phyloP scores from a whole-genome alignment of 2,113 vertebrate genomes.

The Thinocorus orbignyianus region DNA sequence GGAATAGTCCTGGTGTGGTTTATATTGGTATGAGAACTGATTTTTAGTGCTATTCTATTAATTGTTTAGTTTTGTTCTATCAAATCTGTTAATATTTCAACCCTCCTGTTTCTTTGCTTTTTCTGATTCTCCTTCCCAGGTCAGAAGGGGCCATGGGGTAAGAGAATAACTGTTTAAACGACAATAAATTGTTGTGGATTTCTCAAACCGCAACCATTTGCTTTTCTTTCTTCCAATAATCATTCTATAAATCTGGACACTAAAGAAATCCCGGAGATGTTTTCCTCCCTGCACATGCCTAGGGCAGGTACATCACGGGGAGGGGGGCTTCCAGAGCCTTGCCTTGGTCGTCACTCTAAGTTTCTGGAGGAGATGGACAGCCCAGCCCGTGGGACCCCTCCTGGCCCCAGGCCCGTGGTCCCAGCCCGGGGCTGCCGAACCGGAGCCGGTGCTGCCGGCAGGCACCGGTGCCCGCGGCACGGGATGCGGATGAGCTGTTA shows the following conservation, averaged over 20 bases:
- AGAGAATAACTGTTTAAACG: neutral
- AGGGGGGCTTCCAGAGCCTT: neutral
- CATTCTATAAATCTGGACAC: neutral
- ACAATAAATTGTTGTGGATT: neutral
- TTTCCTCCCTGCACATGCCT: accelerated
- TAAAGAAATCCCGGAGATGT: neutral
- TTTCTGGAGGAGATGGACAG: neutral
- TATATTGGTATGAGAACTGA: no score
- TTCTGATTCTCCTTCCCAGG: neutral
- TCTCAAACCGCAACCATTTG: neutral
- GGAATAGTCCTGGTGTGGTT: neutral
- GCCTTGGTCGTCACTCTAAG: accelerated
- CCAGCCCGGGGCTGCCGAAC: accelerated
- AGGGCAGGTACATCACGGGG: accelerated
- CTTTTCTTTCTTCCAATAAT: neutral
- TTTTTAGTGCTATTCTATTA: no score
- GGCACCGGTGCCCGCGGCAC: conserved; percentile 22
- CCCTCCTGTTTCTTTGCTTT: neutral
- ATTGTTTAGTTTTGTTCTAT: neutral
- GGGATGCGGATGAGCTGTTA: neutral
- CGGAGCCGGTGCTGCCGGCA: neutral
- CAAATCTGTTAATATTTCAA: neutral
- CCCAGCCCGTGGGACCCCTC: neutral
- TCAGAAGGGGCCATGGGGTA: neutral
- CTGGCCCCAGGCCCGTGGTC: neutral